These are phyloP conservation scores for Anguilla rostrata DNA, from an alignment of 2,113 vertebrate genomes.

Conservation along the genomic window DNA sequence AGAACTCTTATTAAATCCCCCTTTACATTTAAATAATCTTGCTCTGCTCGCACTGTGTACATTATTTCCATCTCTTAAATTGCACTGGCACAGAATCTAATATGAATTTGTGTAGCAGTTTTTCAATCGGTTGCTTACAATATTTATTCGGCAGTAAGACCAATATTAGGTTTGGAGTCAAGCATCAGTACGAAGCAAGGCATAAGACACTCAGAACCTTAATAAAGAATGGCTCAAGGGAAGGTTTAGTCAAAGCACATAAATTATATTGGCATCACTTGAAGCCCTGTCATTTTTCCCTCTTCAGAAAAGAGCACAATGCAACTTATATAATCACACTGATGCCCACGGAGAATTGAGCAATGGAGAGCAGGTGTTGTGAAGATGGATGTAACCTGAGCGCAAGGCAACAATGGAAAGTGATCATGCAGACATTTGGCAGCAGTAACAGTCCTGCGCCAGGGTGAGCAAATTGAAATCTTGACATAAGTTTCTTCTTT, in stretches of 20 bases:
- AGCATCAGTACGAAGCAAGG: conserved; percentile 59
- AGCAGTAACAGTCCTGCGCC: not conserved
- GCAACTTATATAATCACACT: conserved; percentile 9
- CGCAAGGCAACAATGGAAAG: not conserved
- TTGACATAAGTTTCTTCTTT: not conserved
- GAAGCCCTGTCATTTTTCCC: conserved; percentile 36
- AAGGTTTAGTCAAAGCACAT: conserved; percentile 59
- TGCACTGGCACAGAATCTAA: conserved; percentile 47
- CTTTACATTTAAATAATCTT: conserved; percentile 33
- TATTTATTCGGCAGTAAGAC: conserved; percentile 62
- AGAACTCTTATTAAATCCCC: conserved; percentile 48
- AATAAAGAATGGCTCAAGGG: conserved; percentile 71
- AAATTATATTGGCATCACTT: conserved; percentile 59
- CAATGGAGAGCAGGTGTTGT: not conserved
- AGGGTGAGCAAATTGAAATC: not conserved
- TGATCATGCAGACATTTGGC: not conserved
- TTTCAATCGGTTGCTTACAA: conserved; percentile 52
- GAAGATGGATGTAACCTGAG: not conserved
- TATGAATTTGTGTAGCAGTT: conserved; percentile 43
- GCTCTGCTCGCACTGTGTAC: not conserved
- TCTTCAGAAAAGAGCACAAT: conserved; percentile 21
- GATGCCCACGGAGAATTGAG: conserved; percentile 12
- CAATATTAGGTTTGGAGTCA: conserved; percentile 64
- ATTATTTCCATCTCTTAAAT: conserved; percentile 44
- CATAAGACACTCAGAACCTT: conserved; percentile 59